Evolutionary conservation across 2,888 invertebrate species (phyloP), one percentile per base, ranked within the genome.

Genomic region (Corythucha ciliata): DNA sequence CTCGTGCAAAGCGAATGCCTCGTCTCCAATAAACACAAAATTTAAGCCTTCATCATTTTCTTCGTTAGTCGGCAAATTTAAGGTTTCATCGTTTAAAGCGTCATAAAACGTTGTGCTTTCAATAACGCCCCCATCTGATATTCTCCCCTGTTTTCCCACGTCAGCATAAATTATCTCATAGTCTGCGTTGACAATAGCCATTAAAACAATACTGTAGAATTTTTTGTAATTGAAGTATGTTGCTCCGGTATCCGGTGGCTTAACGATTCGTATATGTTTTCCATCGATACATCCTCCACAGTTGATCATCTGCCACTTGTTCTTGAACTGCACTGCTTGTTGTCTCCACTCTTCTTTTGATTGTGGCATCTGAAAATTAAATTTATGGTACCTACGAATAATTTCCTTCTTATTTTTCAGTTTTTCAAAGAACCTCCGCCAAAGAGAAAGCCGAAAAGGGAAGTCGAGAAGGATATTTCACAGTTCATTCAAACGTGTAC

Each of bases 281-380:
- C 62, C 61, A 36, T 61, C 60, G 7, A 61, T 53, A 7, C 57
- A 55, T 8, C 59, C 60, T 1, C 58, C 44, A 39, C 62, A 63
- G 41, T 60, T 56, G 3, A 61, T 58, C 7, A 62, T 39, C 40
- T 62, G 56, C 59, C 62, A 63, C 12, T 33, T 37, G 2, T 52
- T 25, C 32, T 41, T 37, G 48, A 61, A 63, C 21, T 58, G 56
- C 12, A 46, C 21, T 3, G 52, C 45, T 21, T 52, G 56, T 16
- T 36, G 22, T 26, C 29, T 48, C 29, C 50, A 50, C 16, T 41
- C 41, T n/a, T 41, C 36, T 37, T 37, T 39, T 2, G 20, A 37
- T 37, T 37, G 36, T 26, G 48, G 48, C 48, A 47, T 47, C 37
- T 37, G 25, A 14, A 22, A 37, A 40, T 16, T 24, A 37, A 26